Percentiles rank a stretch among this genome's conserved stretches.
Evolutionary conservation across 1,140 invertebrate genomes (phyloP).

Genomic region (Phortica variegata): DNA sequence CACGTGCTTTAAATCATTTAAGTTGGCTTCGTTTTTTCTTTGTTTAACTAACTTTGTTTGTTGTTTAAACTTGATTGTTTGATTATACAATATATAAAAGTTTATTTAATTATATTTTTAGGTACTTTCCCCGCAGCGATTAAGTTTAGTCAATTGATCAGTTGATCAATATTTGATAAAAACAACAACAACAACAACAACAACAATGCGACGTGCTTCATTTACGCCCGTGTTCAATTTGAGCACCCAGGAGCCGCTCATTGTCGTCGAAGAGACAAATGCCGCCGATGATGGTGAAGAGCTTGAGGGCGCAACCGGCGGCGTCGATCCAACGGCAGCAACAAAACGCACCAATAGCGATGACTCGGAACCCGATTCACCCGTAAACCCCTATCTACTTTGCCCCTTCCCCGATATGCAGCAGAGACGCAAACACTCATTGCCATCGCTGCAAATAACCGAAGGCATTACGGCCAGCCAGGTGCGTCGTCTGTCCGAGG

Average conservation of each 20-base stretch:
- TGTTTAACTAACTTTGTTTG: background rate
- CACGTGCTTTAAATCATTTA: no score
- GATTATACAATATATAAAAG: no score
- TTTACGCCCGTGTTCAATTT: slow-evolving; percentile 59
- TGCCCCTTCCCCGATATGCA: slow-evolving; percentile 71
- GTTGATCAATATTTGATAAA: no score
- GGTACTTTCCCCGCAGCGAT: no score
- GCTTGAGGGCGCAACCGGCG: slow-evolving; percentile 52
- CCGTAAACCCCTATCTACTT: slow-evolving; percentile 75
- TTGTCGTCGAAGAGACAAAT: slow-evolving; percentile 76
- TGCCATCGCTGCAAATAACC: slow-evolving; percentile 78
- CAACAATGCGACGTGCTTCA: slow-evolving; percentile 58
- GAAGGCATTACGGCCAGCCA: slow-evolving; percentile 81
- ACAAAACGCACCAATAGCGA: slow-evolving; percentile 46
- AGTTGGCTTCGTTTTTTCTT: no score
- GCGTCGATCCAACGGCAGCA: slow-evolving; percentile 19
- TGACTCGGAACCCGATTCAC: slow-evolving; percentile 68
- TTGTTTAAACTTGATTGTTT: no score
- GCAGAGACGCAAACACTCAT: slow-evolving; percentile 73
- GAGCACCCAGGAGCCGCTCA: slow-evolving; percentile 68
- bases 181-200: background rate
- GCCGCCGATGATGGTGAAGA: slow-evolving; percentile 67
- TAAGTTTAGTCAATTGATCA: no score
- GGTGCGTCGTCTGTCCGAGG: slow-evolving; percentile 74
- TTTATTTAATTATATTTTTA: no score